These are phyloP conservation scores for Rhadina sibilatrix DNA, from an alignment of 2,113 vertebrate genomes.

Conservation along the genomic window DNA sequence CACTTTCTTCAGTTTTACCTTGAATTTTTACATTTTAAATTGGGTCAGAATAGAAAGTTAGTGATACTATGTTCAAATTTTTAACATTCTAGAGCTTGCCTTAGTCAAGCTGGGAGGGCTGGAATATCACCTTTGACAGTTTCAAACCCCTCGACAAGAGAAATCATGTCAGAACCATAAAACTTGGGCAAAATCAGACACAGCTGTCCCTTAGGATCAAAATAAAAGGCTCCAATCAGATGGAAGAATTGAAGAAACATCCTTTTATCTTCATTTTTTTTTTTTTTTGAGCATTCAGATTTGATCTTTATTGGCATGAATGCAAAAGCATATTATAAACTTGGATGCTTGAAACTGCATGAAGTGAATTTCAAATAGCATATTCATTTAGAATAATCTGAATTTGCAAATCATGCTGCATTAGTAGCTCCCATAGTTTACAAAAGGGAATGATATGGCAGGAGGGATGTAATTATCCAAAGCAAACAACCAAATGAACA, in stretches of 20 bases:
- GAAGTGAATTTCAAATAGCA: constrained; percentile 37
- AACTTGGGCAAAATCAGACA: background rate
- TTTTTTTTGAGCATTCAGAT: background rate
- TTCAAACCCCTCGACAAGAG: background rate
- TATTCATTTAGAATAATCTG: constrained; percentile 49
- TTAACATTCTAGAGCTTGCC: background rate
- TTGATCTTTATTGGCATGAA: constrained; percentile 9
- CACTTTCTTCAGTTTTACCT: background rate
- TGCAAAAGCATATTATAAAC: background rate
- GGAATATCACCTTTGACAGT: background rate
- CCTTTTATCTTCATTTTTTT: background rate
- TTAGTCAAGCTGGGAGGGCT: background rate
- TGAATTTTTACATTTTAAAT: background rate
- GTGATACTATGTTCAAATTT: background rate
- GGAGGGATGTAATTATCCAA: constrained; percentile 49
- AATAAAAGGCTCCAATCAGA: background rate
- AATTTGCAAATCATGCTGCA: constrained; percentile 40
- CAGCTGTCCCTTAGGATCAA: background rate
- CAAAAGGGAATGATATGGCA: constrained; percentile 40
- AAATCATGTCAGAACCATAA: background rate
- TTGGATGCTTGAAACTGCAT: constrained; percentile 8
- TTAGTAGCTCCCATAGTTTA: constrained; percentile 44
- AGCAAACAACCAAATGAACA: constrained; percentile 56
- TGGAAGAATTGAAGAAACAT: background rate
- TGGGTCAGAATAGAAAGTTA: background rate